These are phyloP conservation scores for Pseudococcus longispinus DNA, from an alignment of 2,888 invertebrate genomes.

Conservation along the genomic window DNA sequence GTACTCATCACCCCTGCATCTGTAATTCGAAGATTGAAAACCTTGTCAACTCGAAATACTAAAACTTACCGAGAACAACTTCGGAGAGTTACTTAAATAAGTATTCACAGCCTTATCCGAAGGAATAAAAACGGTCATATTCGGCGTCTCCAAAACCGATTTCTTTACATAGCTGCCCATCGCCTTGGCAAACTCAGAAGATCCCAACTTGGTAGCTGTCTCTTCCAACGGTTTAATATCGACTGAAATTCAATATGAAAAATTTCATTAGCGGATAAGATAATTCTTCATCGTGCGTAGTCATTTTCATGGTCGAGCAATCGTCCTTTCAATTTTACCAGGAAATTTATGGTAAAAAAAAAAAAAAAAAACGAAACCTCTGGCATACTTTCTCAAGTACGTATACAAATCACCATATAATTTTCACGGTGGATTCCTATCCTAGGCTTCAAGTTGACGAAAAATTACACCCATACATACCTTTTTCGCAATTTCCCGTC, in stretches of 20 bases:
- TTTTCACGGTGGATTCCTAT: constrained; percentile 27
- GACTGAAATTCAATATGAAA: constrained; percentile 62
- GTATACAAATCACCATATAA: constrained; percentile 9
- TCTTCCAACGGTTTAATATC: constrained; percentile 68
- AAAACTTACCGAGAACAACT: constrained; percentile 29
- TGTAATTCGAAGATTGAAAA: background rate
- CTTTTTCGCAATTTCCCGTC: constrained; percentile 61
- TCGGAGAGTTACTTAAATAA: constrained; percentile 55
- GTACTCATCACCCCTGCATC: background rate
- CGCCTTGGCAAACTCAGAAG: constrained; percentile 67
- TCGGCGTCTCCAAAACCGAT: constrained; percentile 65
- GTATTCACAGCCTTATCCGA: constrained; percentile 63
- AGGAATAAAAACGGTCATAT: constrained; percentile 66
- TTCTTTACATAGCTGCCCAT: constrained; percentile 67
- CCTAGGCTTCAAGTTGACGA: background rate
- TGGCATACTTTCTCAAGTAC: constrained; percentile 40
- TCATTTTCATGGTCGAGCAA: constrained; percentile 17
- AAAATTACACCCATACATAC: constrained; percentile 56
- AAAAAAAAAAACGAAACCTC: background rate
- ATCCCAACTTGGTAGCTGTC: constrained; percentile 68
- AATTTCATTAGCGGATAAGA: constrained; percentile 59
- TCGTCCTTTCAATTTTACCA: constrained; percentile 17
- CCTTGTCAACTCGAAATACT: background rate
- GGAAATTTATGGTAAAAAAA: background rate
- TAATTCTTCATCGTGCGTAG: background rate